Percentiles rank a stretch among this genome's conserved stretches.
Evolutionary conservation across 2,797 vertebrate species (phyloP).

Genomic region (Hylomyscus alleni): DNA sequence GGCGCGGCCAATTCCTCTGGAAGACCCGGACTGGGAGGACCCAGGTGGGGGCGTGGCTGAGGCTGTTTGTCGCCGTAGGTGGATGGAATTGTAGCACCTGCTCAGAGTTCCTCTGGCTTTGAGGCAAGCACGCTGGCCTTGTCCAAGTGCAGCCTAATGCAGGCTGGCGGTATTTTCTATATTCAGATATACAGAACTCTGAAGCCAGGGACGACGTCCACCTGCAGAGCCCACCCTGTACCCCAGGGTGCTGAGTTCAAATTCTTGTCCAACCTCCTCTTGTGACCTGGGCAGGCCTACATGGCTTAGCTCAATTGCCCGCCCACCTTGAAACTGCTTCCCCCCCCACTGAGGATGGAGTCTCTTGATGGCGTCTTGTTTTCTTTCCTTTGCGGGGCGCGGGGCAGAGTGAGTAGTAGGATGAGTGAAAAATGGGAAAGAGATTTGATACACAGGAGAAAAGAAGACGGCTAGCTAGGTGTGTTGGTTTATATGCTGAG

Average conservation of each 20-base stretch:
- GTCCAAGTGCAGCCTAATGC: neutral
- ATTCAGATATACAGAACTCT: neutral
- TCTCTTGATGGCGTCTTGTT: neutral
- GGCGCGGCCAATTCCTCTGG: neutral
- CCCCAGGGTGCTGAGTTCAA: neutral
- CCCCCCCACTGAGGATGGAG: neutral
- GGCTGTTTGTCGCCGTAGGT: neutral
- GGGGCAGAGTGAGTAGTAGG: neutral
- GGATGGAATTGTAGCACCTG: slow-evolving; percentile 42
- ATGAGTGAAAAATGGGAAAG: neutral
- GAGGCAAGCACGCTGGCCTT: neutral
- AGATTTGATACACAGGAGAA: neutral
- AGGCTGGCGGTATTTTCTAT: neutral
- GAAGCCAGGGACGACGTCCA: neutral
- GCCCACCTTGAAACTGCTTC: neutral
- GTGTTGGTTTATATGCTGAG: neutral
- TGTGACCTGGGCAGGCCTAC: neutral
- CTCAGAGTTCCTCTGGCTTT: fast-evolving
- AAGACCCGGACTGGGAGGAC: neutral
- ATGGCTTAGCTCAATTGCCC: neutral
- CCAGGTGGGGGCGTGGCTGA: slow-evolving; percentile 42
- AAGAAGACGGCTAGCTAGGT: neutral
- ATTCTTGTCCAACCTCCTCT: neutral
- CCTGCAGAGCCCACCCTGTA: neutral
- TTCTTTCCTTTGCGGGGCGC: neutral